Base-by-base conservation (phyloP, 2,797 vertebrate genomes). In the Ciconia nigra region DNA sequence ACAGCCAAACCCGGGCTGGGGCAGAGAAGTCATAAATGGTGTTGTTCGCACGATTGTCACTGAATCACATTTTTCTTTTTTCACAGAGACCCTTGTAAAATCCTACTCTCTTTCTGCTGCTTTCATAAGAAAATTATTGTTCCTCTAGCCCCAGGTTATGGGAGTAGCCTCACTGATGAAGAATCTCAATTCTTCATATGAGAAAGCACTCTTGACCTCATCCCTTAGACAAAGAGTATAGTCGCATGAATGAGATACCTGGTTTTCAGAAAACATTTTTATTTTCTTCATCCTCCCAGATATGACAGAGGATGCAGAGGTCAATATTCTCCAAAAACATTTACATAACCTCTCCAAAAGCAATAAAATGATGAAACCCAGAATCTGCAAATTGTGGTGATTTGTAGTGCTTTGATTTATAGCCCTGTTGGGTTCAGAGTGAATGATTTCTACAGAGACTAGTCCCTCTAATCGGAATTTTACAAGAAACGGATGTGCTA, bases 391-490 rank as follows among this genome's bases (percentile, higher is more conserved):
- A 94, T 89, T 92, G 92, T 90, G 51, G 89, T 91, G 95, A 96
- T 87, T 96, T 96, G 96, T 97, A 96, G 61, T 58, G 72, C 94
- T 89, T 93, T 97, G 95, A 97, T 97, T 96, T 97, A 97, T 76
- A 94, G 92, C 91, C 89, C 94, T 95, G 73, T 87, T 94, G 92
- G 95, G 97, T 90, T 97, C 93, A 90, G 94, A 94, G 85, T 89
- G 95, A 97, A 95, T 93, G 88, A 95, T 92, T 96, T 97, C 87
- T 96, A 92, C 85, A 91, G 83, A 89, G 87, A 89, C 92, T 91
- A 80, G 85, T 87, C 93, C 92, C 86, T 96, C 94, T 84, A 80
- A 91, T 93, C 88, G 65, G 88, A 82, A 79, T 94, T 96, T 96
- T 94, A 90, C 94, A 96, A 97, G 90, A 95, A 96, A 95, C 93